A percentile compares a stretch with the other conserved stretches of the same genome.
These are phyloP conservation scores for Xerus inauris DNA, from an alignment of 2,113 vertebrate genomes.

Conservation along the genomic window DNA sequence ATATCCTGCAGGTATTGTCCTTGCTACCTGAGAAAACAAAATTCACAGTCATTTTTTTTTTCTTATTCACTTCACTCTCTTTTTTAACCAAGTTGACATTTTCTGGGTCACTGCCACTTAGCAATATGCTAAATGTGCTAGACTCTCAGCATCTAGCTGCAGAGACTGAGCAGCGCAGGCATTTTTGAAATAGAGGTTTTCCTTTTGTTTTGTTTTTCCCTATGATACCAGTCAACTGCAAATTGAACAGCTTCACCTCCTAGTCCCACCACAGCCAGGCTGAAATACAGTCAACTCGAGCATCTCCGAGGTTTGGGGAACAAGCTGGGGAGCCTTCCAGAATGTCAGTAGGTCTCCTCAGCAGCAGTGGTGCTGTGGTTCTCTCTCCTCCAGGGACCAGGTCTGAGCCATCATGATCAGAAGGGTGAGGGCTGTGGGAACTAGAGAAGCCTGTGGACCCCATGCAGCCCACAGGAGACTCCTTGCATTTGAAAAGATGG, in stretches of 20 bases:
- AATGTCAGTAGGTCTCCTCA: neutral
- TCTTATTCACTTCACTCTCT: neutral
- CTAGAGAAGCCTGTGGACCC: neutral
- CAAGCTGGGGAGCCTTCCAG: neutral
- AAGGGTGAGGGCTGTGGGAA: rapidly evolving
- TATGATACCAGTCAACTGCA: neutral
- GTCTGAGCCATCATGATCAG: rapidly evolving
- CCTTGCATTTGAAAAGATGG: neutral
- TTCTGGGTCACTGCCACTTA: neutral
- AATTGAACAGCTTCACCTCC: neutral
- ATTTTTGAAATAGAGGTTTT: neutral
- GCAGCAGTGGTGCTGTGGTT: too few species aligned
- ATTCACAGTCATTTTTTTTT: neutral
- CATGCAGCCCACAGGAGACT: too few species aligned
- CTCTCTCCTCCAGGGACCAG: neutral
- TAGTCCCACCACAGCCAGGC: too few species aligned
- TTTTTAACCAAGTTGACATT: neutral
- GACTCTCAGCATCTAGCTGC: rapidly evolving
- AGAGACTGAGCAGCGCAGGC: neutral
- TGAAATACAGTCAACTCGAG: neutral
- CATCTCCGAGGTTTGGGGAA: neutral
- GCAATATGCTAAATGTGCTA: neutral
- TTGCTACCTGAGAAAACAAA: conserved; percentile 92
- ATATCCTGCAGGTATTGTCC: conserved; percentile 97
- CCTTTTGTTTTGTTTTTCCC: neutral